Percentiles rank a stretch among this genome's conserved stretches.
Evolutionary conservation across 2,113 vertebrate species (phyloP).

Genomic region (Mustelus asterias): DNA sequence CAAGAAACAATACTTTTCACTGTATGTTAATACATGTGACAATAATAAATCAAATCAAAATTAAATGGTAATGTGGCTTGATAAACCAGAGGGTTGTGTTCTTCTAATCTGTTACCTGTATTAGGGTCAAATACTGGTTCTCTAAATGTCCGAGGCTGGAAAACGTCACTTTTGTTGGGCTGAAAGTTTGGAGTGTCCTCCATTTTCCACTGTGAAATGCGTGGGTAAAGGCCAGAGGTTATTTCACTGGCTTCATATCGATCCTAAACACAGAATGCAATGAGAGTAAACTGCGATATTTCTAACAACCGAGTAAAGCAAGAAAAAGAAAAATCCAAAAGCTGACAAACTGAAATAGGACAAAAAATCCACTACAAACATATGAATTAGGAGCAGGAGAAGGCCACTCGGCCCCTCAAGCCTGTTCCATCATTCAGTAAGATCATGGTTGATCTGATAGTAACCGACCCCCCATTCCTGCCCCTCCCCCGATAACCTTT

Average conservation of each 20-base stretch:
- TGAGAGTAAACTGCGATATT: background rate
- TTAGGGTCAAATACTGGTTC: background rate
- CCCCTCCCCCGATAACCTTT: no score
- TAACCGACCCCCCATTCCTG: no score
- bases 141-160: background rate
- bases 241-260: constrained; percentile 4
- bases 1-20: no score
- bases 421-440: no score
- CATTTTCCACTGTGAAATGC: background rate
- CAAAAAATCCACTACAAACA: background rate
- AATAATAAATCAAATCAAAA: no score
- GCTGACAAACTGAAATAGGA: background rate
- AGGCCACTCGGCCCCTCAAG: no score
- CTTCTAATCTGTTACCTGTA: background rate
- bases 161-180: background rate
- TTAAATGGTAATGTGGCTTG: background rate
- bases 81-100: background rate
- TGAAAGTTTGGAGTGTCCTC: background rate
- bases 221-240: background rate
- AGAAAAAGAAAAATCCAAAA: background rate
- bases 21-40: no score
- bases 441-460: no score
- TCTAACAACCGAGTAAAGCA: background rate
- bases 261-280: background rate
- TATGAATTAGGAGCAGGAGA: no score